Evolutionary conservation across 2,797 vertebrate genomes (phyloP).

Genomic region (Antrozous pallidus): DNA sequence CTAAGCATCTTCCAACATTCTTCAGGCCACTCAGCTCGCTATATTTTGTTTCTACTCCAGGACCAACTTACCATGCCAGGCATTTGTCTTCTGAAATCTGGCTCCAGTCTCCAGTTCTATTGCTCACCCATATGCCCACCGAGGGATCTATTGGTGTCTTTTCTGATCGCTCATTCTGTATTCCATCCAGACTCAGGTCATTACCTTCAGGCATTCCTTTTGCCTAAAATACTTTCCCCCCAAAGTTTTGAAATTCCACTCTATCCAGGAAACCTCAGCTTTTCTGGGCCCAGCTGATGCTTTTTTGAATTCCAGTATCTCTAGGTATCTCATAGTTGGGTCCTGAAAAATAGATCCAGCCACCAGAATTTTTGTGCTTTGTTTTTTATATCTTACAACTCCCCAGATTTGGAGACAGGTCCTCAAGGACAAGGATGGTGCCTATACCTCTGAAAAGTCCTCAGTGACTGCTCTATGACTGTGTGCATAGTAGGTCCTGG

Average conservation of each 20-base stretch:
- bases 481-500: not conserved
- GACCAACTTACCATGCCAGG: not conserved
- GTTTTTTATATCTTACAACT: not conserved
- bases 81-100: not conserved
- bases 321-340: not conserved
- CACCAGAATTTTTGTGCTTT: not conserved
- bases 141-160: not conserved
- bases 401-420: not conserved
- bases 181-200: not conserved
- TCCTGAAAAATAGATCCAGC: not conserved
- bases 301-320: not conserved
- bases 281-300: not conserved
- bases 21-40: not conserved
- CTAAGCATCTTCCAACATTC: not conserved
- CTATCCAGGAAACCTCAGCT: not conserved
- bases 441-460: not conserved
- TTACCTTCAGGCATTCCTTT: not conserved
- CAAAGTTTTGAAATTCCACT: constrained; percentile 25
- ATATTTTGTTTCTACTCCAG: not conserved
- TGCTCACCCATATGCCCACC: not conserved
- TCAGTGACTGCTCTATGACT: not conserved
- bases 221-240: not conserved
- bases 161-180: not conserved
- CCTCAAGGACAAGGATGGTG: not conserved
- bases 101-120: not conserved